Percentiles rank a stretch among this genome's conserved stretches.
Conservation (phyloP, 2,113 vertebrate species). For the Monarcha castaneiventris region DNA sequence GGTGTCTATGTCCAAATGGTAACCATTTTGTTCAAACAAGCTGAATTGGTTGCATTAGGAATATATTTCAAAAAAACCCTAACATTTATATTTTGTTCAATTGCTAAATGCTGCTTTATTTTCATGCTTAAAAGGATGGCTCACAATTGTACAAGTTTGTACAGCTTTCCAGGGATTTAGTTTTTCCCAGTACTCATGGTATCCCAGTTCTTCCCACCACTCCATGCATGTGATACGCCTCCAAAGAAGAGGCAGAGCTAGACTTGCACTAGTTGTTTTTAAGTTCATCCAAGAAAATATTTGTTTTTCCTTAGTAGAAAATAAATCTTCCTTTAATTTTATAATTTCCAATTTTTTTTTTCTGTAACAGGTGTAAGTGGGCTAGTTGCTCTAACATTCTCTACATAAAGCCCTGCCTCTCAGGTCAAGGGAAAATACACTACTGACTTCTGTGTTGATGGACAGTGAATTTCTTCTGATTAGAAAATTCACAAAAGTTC, state of each 20-base stretch:
- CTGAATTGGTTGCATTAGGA: background rate
- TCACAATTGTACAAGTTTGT: background rate
- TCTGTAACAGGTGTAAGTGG: background rate
- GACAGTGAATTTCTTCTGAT: background rate
- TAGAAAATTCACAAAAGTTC: background rate
- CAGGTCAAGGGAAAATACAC: background rate
- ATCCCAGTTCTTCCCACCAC: background rate
- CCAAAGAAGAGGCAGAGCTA: background rate
- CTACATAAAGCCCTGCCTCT: background rate
- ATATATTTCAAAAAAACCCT: background rate
- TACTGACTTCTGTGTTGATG: background rate
- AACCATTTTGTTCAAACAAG: background rate
- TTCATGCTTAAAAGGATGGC: background rate
- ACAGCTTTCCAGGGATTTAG: background rate
- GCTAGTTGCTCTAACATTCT: background rate
- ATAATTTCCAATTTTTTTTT: background rate
- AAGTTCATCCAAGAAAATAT: background rate
- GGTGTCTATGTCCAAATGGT: background rate
- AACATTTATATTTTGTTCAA: background rate
- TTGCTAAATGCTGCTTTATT: background rate
- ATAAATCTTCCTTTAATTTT: background rate
- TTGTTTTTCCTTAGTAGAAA: background rate
- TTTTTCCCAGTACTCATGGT: background rate
- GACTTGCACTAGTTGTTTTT: background rate
- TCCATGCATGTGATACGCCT: background rate